Base-by-base conservation (phyloP, 2,797 vertebrate species). In the Cuniculus paca region DNA sequence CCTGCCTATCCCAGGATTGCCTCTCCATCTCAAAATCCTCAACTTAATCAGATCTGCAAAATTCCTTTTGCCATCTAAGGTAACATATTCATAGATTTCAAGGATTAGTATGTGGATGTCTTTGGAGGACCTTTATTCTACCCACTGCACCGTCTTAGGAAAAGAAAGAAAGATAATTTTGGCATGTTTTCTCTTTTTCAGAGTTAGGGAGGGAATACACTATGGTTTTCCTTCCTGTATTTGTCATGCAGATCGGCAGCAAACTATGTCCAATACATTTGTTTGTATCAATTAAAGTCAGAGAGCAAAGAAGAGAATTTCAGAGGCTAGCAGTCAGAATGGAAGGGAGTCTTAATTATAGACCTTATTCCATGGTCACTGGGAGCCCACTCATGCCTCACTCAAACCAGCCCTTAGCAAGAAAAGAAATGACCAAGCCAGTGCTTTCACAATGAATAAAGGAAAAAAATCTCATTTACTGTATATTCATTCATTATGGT, bases 91-190 rank as follows among this genome's bases (percentile, higher is more conserved):
- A 60, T 19, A 74, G 24, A n/a, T 77, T 92, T 87, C 14, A 54
- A 58, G 88, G 45, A 52, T 80, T 50, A 65, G 22, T 28, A 60
- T 3, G 2, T 70, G 68, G 56, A 65, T 10, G n/a, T 68, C 52
- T 91, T 68, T 65, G 83, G 42, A 22, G 24, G 16, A 10, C 7
- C 2, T 5, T 81, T 89, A 61, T 91, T 89, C 2, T 74, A 48
- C n/a, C 17, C n/a, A 79, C 13, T 11, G 50, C 7, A 45, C 26
- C 65, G 22, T 54, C 34, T 75, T 31, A 24, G 87, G 60, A 92
- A 91, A 84, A 36, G 63, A 75, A 91, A 94, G n/a, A 58, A 52
- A 80, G 87, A 16, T 65, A 8, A 48, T 65, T 95, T 70, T 72
- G 68, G 48, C 52, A 52, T 83, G 68, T 77, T 68, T 48, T 88